phyloP scores from a whole-genome alignment of 35 echinoderm and acorn worm species.

The Apostichopus parvimensis region DNA sequence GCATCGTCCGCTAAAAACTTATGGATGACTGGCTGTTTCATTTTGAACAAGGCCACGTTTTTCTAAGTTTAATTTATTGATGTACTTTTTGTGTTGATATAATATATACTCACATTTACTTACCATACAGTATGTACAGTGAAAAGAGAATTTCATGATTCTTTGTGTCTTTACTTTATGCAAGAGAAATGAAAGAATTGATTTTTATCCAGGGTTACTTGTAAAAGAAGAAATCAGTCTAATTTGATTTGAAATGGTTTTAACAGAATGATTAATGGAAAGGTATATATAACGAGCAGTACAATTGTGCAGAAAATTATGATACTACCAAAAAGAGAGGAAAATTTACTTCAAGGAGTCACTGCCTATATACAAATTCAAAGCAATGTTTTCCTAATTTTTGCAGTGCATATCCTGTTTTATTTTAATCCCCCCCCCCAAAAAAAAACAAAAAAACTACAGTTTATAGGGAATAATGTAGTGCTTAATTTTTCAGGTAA shows the following conservation, averaged over 20 bases:
- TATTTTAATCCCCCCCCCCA: no score
- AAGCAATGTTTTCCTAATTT: no score
- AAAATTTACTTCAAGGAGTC: no score
- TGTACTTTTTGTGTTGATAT: not conserved
- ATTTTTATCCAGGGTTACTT: not conserved
- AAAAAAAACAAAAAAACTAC: no score
- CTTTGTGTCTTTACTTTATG: not conserved
- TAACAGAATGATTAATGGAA: not conserved
- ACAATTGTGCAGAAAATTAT: no score
- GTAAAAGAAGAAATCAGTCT: not conserved
- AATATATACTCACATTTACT: not conserved
- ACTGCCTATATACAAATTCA: no score
- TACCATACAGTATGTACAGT: not conserved
- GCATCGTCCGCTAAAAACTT: not conserved
- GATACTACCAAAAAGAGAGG: no score
- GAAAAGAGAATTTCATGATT: not conserved
- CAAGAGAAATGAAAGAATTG: not conserved
- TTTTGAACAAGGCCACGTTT: not conserved
- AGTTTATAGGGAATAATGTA: no score
- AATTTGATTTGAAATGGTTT: not conserved
- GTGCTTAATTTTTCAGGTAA: no score
- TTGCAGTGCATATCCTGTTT: no score
- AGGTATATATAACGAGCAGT: no score
- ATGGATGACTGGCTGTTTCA: not conserved
- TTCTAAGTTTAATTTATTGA: not conserved